A percentile compares a stretch with the other conserved stretches of the same genome.
Evolutionary conservation across 2,797 vertebrate genomes (phyloP).

Genomic region (Ibycter americanus): DNA sequence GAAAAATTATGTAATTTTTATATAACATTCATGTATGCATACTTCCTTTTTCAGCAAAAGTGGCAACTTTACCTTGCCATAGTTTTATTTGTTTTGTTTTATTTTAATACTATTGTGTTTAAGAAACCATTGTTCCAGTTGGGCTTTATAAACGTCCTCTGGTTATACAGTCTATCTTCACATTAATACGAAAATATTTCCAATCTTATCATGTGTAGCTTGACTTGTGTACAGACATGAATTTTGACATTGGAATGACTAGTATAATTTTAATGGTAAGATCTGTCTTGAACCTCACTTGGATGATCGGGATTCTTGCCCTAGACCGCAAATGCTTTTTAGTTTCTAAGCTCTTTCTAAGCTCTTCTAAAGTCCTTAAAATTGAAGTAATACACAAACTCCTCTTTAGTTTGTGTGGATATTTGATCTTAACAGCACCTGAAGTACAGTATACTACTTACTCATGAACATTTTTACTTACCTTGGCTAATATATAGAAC

Average conservation of each 20-base stretch:
- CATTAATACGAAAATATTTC: background rate
- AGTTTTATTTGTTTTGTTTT: background rate
- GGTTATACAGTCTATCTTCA: background rate
- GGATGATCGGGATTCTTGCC: background rate
- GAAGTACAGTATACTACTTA: background rate
- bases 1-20: constrained; percentile 4
- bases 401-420: background rate
- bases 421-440: background rate
- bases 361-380: background rate
- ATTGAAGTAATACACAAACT: background rate
- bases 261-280: background rate
- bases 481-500: background rate
- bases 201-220: background rate
- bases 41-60: constrained; percentile 36
- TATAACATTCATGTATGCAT: constrained; percentile 20
- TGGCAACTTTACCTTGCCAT: background rate
- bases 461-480: background rate
- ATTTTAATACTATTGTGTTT: constrained; percentile 4
- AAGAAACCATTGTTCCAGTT: background rate
- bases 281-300: background rate
- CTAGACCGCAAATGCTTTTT: background rate
- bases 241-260: background rate
- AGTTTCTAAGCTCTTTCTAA: background rate
- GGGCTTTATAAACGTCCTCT: background rate
- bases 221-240: background rate